Percentiles rank a stretch among this genome's conserved stretches.
phyloP scores from a whole-genome alignment of 2,113 vertebrate genomes.

The Pituophis catenifer region DNA sequence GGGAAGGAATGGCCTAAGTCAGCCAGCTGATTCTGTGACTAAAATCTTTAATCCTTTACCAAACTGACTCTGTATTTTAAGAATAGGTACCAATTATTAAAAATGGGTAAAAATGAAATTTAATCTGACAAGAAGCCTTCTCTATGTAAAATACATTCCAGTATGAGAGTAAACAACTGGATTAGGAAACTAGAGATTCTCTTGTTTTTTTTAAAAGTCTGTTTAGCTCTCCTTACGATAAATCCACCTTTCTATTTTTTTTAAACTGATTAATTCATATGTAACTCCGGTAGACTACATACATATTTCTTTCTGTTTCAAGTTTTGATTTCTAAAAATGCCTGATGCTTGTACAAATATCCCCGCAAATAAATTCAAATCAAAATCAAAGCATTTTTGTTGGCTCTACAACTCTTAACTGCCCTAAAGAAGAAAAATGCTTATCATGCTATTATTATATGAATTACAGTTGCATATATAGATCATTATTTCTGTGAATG shows the following conservation, averaged over 20 bases:
- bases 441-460: conserved; percentile 34
- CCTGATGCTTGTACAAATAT: neutral
- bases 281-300: neutral
- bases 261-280: neutral
- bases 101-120: neutral
- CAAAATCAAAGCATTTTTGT: neutral
- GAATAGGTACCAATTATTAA: neutral
- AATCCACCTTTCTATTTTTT: neutral
- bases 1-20: neutral
- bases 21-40: neutral
- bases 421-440: conserved; percentile 35
- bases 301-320: conserved; percentile 49
- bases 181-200: neutral
- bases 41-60: neutral
- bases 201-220: neutral
- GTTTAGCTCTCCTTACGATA: neutral
- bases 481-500: conserved; percentile 38
- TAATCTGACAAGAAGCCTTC: neutral
- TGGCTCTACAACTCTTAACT: conserved; percentile 36
- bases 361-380: neutral
- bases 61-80: neutral
- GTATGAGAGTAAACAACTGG: neutral
- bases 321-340: neutral
- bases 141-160: neutral
- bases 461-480: conserved; percentile 54